Base-by-base conservation (phyloP, 1,140 invertebrate species). In the Delia radicum region DNA sequence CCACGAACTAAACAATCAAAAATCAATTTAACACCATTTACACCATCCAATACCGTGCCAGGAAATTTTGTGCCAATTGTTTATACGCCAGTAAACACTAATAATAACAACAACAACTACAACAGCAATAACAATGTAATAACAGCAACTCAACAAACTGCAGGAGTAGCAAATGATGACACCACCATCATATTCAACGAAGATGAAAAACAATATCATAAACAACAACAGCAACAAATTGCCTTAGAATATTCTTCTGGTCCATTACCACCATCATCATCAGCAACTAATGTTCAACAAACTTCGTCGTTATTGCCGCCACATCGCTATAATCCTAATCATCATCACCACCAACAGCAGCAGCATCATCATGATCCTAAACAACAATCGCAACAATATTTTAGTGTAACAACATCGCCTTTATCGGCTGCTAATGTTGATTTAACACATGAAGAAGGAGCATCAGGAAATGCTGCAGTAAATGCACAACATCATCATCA, bases 11-110 rank as follows among this genome's bases (percentile, higher is more conserved):
- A 85, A 78, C 81, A 82, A 82, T 85, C 83, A 80, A 85, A 84
- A 85, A 78, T 82, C 83, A 82, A 83, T 82, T 82, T 81, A 81
- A 84, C 85, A 76, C 85, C 85, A 79, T 86, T 86, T 81, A 82
- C 81, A 79, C 76, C 85, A 71, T 79, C 82, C 74, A 87, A 85
- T 78, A 83, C 83, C 76, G 77, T 86, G 77, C 85, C 85, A 61
- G 85, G 85, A 78, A 80, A 84, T 78, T 86, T 86, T 79, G 78
- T 80, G 79, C 86, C 80, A 79, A 85, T 83, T 83, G 83, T 83
- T 79, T 83, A 81, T 80, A 84, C 81, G 77, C 81, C 80, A 79
- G 78, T 80, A 79, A 86, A 10, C 79, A 84, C 18, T 76, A 77
- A 76, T 63, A 78, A 26, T 42, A 76, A 63, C 55, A 77, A 74